A percentile compares a stretch with the other conserved stretches of the same genome.
phyloP scores from a whole-genome alignment of 1,140 invertebrate species.

The Listronotus oregonensis region DNA sequence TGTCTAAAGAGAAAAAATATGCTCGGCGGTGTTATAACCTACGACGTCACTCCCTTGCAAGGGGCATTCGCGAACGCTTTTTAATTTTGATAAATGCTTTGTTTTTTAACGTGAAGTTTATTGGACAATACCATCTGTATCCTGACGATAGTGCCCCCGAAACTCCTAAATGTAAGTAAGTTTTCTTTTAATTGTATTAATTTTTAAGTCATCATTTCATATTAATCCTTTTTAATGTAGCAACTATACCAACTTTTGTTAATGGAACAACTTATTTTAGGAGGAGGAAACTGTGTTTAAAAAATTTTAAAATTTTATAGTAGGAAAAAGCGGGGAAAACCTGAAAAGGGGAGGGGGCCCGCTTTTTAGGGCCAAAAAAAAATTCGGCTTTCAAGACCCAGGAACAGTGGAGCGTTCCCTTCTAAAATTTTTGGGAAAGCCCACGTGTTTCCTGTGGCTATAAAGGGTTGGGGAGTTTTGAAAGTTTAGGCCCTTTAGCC shows the following conservation, averaged over 20 bases:
- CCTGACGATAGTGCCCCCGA: conserved; percentile 31
- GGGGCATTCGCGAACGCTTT: conserved; percentile 38
- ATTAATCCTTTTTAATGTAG: too few species aligned
- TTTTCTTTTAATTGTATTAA: neutral
- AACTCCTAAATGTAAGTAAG: conserved; percentile 30
- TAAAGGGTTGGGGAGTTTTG: conserved; percentile 6
- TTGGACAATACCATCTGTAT: conserved; percentile 31
- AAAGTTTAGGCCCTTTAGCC: neutral
- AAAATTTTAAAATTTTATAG: conserved; percentile 82
- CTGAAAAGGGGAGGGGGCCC: too few species aligned
- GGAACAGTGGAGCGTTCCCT: conserved; percentile 52
- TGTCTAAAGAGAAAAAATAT: conserved; percentile 1
- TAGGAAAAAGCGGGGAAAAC: conserved; percentile 93
- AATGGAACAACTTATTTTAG: conserved; percentile 5
- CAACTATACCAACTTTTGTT: neutral
- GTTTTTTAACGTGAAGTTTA: conserved; percentile 37
- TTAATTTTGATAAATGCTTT: conserved; percentile 34
- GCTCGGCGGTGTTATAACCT: conserved; percentile 27
- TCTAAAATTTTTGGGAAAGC: conserved; percentile 58
- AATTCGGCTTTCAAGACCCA: conserved; percentile 59
- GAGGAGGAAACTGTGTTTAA: conserved; percentile 63
- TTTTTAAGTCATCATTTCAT: too few species aligned
- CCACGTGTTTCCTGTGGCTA: conserved; percentile 48
- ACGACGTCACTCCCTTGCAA: conserved; percentile 32
- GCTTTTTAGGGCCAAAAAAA: too few species aligned